Evolutionary conservation across 2,888 invertebrate genomes (phyloP).

Genomic region (Drosophila anomelani): DNA sequence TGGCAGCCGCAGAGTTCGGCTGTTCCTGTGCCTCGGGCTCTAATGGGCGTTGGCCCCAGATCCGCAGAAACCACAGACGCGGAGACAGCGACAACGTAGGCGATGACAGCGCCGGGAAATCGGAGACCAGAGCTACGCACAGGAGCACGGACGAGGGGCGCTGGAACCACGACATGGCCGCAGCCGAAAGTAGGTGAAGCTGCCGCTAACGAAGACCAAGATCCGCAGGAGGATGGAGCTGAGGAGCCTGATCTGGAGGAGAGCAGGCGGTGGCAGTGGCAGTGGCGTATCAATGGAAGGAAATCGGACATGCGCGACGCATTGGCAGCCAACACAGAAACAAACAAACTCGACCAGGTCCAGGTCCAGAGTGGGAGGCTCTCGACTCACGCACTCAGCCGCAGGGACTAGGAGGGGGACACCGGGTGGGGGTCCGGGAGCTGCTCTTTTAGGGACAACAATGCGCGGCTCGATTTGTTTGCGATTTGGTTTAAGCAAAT

Average conservation of each 20-base stretch:
- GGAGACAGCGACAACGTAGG: constrained; percentile 60
- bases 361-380: constrained; percentile 55
- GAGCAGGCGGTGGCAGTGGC: neutral
- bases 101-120: constrained; percentile 73
- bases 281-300: constrained; percentile 68
- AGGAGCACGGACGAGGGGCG: constrained; percentile 2
- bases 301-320: constrained; percentile 77
- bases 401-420: neutral
- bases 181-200: constrained; percentile 73
- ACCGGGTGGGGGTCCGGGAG: neutral
- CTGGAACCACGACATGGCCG: constrained; percentile 46
- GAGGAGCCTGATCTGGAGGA: neutral
- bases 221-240: constrained; percentile 25
- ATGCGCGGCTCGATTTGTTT: constrained; percentile 70
- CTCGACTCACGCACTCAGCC: constrained; percentile 58
- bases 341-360: constrained; percentile 27
- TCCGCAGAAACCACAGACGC: constrained; percentile 19
- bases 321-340: constrained; percentile 66
- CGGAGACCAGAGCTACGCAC: constrained; percentile 55
- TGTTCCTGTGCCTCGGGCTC: constrained; percentile 22
- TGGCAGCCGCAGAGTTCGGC: constrained; percentile 45
- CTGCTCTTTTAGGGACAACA: constrained; percentile 60
- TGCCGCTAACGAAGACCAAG: constrained; percentile 64
- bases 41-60: constrained; percentile 67
- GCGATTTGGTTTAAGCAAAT: constrained; percentile 74